phyloP scores from a whole-genome alignment of 2,797 vertebrate species.

The Megaceryle alcyon region DNA sequence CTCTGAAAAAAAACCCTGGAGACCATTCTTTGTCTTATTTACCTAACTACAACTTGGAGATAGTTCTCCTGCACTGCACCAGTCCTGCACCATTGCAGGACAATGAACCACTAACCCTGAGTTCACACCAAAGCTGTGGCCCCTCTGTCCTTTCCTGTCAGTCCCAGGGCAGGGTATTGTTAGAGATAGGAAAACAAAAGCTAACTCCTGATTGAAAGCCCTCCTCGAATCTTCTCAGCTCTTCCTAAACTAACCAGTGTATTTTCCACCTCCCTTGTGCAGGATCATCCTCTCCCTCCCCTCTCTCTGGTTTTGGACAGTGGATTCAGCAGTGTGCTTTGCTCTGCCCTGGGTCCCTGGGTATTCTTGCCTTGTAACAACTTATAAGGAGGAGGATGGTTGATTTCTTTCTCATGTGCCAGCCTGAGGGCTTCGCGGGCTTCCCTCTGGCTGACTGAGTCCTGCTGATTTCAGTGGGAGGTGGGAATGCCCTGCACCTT shows the following conservation, averaged over 20 bases:
- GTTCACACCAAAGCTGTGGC: not conserved
- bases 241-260: not conserved
- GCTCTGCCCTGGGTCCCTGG: not conserved
- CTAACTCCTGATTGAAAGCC: not conserved
- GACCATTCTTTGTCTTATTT: not conserved
- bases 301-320: not conserved
- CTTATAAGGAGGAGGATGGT: not conserved
- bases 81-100: not conserved
- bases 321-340: not conserved
- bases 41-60: not conserved
- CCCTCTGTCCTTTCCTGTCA: accelerated
- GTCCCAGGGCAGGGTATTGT: not conserved
- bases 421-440: not conserved
- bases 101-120: not conserved
- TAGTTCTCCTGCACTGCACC: not conserved
- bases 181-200: not conserved
- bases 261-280: accelerated
- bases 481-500: not conserved
- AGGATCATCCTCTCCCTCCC: not conserved
- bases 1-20: not conserved
- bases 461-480: not conserved
- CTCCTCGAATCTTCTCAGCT: not conserved
- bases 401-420: not conserved
- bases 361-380: not conserved
- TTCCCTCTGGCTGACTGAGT: not conserved